phyloP scores from a whole-genome alignment of 2,888 invertebrate species.

The Nemapogon koenigi region DNA sequence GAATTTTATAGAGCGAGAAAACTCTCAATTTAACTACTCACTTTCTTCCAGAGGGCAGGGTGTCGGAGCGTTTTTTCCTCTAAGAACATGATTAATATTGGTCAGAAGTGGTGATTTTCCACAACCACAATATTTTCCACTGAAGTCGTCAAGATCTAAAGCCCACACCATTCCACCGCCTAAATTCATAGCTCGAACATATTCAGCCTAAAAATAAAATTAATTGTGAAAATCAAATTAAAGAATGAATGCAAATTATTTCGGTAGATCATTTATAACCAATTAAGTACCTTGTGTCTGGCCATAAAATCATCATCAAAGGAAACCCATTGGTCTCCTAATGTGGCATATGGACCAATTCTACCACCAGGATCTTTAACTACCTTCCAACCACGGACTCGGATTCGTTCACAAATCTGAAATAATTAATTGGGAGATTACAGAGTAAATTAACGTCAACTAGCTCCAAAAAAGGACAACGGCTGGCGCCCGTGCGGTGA shows the following conservation, averaged over 20 bases:
- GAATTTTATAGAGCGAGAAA: too few relatives aligned
- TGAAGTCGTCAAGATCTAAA: constrained; percentile 86
- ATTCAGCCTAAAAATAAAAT: constrained; percentile 66
- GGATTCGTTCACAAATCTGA: constrained; percentile 82
- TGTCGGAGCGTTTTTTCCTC: constrained; percentile 72
- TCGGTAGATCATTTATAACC: too few relatives aligned
- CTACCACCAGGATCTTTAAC: constrained; percentile 79
- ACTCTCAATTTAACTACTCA: too few relatives aligned
- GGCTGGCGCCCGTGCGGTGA: too few relatives aligned
- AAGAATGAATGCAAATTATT: too few relatives aligned
- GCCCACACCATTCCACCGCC: constrained; percentile 93
- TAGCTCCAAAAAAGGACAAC: too few relatives aligned
- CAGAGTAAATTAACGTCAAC: too few relatives aligned
- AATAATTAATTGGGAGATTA: constrained; percentile 16
- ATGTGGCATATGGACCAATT: constrained; percentile 88
- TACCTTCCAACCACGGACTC: constrained; percentile 78
- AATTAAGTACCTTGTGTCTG: constrained; percentile 70
- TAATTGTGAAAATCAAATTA: too few relatives aligned
- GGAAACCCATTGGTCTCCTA: constrained; percentile 90
- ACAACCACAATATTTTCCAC: constrained; percentile 75
- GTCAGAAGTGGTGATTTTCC: constrained; percentile 81
- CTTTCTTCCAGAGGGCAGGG: constrained; percentile 42
- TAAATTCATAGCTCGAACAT: constrained; percentile 77
- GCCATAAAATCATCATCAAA: constrained; percentile 90
- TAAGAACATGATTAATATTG: constrained; percentile 81